Evolutionary conservation across 2,797 vertebrate genomes (phyloP).

Genomic region (Phrynocephalus forsythii): DNA sequence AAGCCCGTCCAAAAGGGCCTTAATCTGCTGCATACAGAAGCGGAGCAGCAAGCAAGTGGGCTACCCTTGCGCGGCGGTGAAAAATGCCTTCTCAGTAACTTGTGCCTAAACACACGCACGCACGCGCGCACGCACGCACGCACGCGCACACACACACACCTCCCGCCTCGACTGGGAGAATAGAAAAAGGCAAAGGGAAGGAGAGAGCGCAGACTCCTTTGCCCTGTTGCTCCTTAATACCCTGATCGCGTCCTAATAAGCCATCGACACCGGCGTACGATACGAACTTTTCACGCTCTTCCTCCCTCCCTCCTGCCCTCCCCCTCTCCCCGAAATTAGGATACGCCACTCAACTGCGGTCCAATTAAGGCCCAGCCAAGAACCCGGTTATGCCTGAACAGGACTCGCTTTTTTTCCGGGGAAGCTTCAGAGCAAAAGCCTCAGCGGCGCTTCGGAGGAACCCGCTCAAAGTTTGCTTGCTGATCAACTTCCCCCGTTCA

Average conservation of each 20-base stretch:
- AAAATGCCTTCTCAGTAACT: conserved; percentile 56
- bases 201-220: not conserved
- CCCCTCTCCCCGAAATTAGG: not conserved
- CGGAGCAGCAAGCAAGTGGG: conserved; percentile 35
- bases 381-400: not conserved
- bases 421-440: too few relatives aligned
- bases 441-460: not conserved
- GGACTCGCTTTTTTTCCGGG: not conserved
- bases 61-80: conserved; percentile 20
- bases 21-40: conserved; percentile 66
- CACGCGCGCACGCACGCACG: too few relatives aligned
- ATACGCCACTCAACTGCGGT: not conserved
- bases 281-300: not conserved
- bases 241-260: not conserved
- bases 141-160: too few relatives aligned
- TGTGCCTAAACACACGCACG: not conserved
- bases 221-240: not conserved
- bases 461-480: too few relatives aligned
- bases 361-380: not conserved
- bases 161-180: not conserved
- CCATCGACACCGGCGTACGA: not conserved
- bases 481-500: too few relatives aligned
- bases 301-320: too few relatives aligned
- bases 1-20: conserved; percentile 61
- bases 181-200: conserved; percentile 34